Conservation (phyloP, 2,797 vertebrate species). For the Kryptopterus vitreolus region DNA sequence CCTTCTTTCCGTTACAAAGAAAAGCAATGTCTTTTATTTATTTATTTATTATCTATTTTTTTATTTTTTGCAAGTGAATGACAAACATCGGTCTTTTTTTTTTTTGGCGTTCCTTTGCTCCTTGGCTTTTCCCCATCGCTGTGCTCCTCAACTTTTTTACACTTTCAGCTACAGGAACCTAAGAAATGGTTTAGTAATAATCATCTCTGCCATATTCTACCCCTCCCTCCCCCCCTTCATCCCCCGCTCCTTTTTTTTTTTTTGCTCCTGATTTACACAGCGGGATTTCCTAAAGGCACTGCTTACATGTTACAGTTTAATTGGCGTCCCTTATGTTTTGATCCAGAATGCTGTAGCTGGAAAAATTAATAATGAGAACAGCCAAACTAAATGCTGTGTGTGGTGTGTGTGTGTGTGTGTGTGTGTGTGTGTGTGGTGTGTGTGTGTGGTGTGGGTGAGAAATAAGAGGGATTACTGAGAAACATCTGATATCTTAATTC, state of each 20-base stretch:
- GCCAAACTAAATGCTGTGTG: background rate
- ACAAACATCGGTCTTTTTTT: background rate
- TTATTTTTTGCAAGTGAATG: background rate
- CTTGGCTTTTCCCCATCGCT: background rate
- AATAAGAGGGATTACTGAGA: background rate
- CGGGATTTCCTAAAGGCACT: conserved; percentile 27
- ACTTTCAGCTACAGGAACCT: conserved; percentile 48
- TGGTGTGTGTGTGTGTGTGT: background rate
- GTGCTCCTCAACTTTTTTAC: conserved; percentile 12
- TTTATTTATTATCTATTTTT: too few species aligned
- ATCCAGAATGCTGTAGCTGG: conserved; percentile 1
- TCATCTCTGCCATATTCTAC: conserved; percentile 44
- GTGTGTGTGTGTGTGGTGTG: background rate
- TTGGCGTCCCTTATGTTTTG: conserved; percentile 19
- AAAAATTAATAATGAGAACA: conserved; percentile 36
- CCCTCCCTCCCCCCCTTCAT: conserved; percentile 20
- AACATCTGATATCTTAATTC: background rate
- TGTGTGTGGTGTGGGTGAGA: background rate
- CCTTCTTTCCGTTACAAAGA: too few species aligned
- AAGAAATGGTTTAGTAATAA: conserved; percentile 52
- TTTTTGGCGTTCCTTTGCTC: background rate
- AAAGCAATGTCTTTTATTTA: too few species aligned
- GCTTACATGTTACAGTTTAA: conserved; percentile 31
- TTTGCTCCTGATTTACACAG: conserved; percentile 42
- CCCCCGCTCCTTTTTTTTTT: too few species aligned